Evolutionary conservation across 2,113 vertebrate genomes (phyloP).

Genomic region (Hoplias malabaricus): DNA sequence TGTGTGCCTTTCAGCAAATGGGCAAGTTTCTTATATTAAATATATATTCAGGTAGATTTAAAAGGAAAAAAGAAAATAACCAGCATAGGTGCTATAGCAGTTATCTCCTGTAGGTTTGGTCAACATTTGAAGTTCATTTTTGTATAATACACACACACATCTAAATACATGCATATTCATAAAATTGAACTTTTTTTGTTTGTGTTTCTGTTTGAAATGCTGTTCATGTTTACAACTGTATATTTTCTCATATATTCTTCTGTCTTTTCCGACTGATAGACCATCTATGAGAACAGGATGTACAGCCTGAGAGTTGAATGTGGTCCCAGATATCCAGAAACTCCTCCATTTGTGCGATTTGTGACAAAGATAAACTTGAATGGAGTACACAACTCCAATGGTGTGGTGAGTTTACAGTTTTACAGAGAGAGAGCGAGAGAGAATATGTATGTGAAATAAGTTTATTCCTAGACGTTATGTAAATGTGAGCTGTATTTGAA

Average conservation of each 20-base stretch:
- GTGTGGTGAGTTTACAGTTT: slow-evolving; percentile 83
- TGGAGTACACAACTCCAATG: slow-evolving; percentile 91
- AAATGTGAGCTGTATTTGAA: neutral
- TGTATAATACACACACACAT: neutral
- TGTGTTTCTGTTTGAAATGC: too few species aligned
- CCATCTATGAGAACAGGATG: slow-evolving; percentile 96
- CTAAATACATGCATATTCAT: too few species aligned
- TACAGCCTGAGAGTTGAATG: slow-evolving; percentile 99
- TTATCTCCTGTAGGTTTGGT: too few species aligned
- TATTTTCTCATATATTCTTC: neutral
- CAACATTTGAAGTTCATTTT: too few species aligned
- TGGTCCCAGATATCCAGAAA: slow-evolving; percentile 92
- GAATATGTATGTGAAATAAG: too few species aligned
- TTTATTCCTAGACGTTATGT: too few species aligned
- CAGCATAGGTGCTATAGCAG: too few species aligned
- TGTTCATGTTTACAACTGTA: too few species aligned
- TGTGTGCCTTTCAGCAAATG: neutral
- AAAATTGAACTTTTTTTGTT: too few species aligned
- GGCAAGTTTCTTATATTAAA: neutral
- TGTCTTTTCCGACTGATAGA: slow-evolving; percentile 72
- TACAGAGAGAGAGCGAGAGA: too few species aligned
- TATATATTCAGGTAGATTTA: neutral
- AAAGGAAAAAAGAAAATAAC: neutral
- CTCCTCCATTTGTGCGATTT: slow-evolving; percentile 90
- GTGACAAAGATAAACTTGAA: slow-evolving; percentile 96